These are phyloP conservation scores for Oryctolagus cuniculus DNA, from an alignment of 2,113 vertebrate species.

Conservation along the genomic window mOryCun1.1 NC_091433.1:60936501-60937000, in stretches of 20 bases:
- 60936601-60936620: not conserved
- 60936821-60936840: not conserved
- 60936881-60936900: not conserved
- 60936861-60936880: not conserved
- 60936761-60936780: not conserved
- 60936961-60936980: not conserved
- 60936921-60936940: not conserved
- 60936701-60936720: not conserved
- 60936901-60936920: not conserved
- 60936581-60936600: not conserved
- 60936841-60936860: not conserved
- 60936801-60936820: not conserved
- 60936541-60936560: not conserved
- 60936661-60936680: not conserved
- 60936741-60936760: not conserved
- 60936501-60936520: no score
- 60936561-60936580: not conserved
- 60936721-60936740: not conserved
- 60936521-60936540: slow-evolving; percentile 5
- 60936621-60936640: not conserved
- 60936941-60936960: not conserved
- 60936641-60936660: not conserved
- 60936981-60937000: not conserved
- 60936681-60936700: not conserved
- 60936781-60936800: not conserved